Base-by-base conservation (phyloP, 2,888 invertebrate species). In the Tachina fera region DNA sequence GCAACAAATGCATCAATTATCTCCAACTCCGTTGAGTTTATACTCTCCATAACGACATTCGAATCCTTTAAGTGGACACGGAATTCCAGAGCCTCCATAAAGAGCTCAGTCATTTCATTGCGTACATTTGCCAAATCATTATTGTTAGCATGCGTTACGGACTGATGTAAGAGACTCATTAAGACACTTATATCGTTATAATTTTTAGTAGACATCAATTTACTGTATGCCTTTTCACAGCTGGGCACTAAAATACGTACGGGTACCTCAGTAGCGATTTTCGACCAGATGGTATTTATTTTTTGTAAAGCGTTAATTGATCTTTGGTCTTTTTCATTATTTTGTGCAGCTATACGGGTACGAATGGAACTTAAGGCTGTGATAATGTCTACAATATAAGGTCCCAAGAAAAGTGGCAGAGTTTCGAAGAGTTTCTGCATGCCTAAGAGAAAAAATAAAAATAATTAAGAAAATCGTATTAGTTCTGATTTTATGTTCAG, bases 371-470 rank as follows among this genome's bases (percentile, higher is more conserved):
- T 94, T 56, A 96, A 92, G 88, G 96, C 95, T 10, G 93, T 94
- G 1, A 97, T 90, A 47, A 97, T 93, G 88, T 96, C 95, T 87
- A 95, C 95, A 47, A 98, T 93, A 92, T 98, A 98, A 0, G 97
- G 97, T 85, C 97, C 97, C 87, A 98, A 91, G 91, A 98, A 98
- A 53, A 96, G 93, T 0, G 97, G 96, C 58, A 98, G 91, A 41
- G 96, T 95, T 90, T 97, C 96, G 6, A 98, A 95, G 56, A 98
- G 95, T 92, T 97, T 97, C 83, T 96, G 95, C 47, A 97, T 93
- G 0, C 97, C 96, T 91, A 53, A 45, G 72, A 60, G 39, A 41
- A 19, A 60, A 58, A 41, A 39, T 10, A 19, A 63, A 45, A 41
- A 19, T 63, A 53, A 41, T n/a, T n/a, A 14, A 68, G 5, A 68